Evolutionary conservation across 2,888 invertebrate species (phyloP).

Genomic region (Augochlorella aurata): DNA sequence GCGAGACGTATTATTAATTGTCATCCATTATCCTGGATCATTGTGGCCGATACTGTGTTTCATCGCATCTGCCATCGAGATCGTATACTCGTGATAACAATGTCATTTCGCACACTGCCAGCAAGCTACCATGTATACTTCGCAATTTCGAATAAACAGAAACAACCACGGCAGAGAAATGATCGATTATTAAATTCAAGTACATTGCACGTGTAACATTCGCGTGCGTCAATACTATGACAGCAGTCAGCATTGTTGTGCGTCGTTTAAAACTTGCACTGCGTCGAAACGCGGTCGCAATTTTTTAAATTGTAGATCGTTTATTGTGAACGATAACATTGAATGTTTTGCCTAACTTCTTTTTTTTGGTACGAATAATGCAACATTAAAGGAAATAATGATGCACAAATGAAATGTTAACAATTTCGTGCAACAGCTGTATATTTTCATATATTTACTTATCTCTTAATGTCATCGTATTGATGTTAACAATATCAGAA

Average conservation of each 20-base stretch:
- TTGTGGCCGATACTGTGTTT: slow-evolving; percentile 20
- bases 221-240: background rate
- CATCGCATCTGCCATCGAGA: slow-evolving; percentile 24
- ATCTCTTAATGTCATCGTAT: too few relatives aligned
- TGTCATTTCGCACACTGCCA: slow-evolving; percentile 38
- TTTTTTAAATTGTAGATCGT: background rate
- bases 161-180: background rate
- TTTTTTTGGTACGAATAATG: background rate
- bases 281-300: background rate
- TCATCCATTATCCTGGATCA: slow-evolving; percentile 44
- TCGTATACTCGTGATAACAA: slow-evolving; percentile 50
- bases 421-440: too few relatives aligned
- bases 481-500: too few relatives aligned
- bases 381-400: background rate
- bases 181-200: slow-evolving; percentile 4
- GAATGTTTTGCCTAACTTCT: background rate
- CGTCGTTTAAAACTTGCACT: background rate
- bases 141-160: slow-evolving; percentile 31
- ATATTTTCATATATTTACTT: too few relatives aligned
- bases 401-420: background rate
- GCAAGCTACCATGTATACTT: slow-evolving; percentile 47
- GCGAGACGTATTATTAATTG: slow-evolving; percentile 35
- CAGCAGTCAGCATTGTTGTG: background rate
- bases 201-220: background rate
- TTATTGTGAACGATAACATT: background rate